phyloP scores from a whole-genome alignment of 1,140 invertebrate species.

The Zaprionus lachaisei region DNA sequence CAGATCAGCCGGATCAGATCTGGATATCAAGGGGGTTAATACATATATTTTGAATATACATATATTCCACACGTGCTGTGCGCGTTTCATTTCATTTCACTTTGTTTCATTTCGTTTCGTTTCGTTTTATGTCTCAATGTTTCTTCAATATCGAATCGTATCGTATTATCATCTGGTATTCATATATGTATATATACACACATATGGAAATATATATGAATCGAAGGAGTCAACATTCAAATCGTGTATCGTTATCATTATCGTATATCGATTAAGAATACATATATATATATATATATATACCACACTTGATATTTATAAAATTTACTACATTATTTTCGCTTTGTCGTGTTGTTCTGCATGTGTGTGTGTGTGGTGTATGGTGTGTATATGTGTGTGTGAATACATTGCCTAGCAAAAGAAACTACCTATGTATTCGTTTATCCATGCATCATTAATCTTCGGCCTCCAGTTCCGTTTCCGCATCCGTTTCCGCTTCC shows the following conservation, averaged over 20 bases:
- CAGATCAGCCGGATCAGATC: constrained; percentile 41
- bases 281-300: background rate
- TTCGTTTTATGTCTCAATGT: constrained; percentile 10
- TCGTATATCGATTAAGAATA: constrained; percentile 1
- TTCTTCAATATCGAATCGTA: constrained; percentile 18
- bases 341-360: background rate
- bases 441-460: constrained; percentile 13
- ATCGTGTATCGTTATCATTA: constrained; percentile 34
- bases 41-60: constrained; percentile 78
- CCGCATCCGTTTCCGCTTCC: constrained; percentile 2
- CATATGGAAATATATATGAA: constrained; percentile 18
- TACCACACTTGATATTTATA: constrained; percentile 24
- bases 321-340: constrained; percentile 31
- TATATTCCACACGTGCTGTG: constrained; percentile 67
- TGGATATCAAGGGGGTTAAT: constrained; percentile 48
- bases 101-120: background rate
- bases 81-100: constrained; percentile 8
- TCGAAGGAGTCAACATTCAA: constrained; percentile 40
- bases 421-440: constrained; percentile 31
- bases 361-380: background rate
- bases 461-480: background rate
- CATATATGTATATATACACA: constrained; percentile 17
- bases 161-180: constrained; percentile 13
- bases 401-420: constrained; percentile 24
- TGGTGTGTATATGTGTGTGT: constrained; percentile 11